Base-by-base conservation (phyloP, 1,140 invertebrate genomes). In the Prorops nasuta region DNA sequence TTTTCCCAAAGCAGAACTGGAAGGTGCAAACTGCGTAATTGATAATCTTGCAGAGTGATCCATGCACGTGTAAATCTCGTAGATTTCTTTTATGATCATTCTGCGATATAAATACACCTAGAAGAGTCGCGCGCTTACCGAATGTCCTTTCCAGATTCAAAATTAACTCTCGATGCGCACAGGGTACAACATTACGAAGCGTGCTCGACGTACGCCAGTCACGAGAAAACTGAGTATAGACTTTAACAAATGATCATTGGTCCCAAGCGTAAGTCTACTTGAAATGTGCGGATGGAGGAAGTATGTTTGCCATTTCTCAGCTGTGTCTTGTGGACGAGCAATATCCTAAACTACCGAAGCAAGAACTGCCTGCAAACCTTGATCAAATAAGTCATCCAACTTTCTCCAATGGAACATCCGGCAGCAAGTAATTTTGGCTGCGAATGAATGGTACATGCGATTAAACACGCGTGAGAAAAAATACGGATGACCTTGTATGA, bases 281-380 rank as follows among this genome's bases (percentile, higher is more conserved):
- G 54, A 55, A 62, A 69, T 66, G 63, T 58, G n/a, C n/a, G 67
- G 57, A 52, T 22, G 39, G 42, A 70, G 55, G 67, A 72, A 71
- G 64, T 71, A 72, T 71, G 68, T 38, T 49, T 20, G 42, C 58
- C 64, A 71, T 72, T 72, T 72, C 70, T 72, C 70, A 72, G 65
- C 44, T 56, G 46, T 45, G 51, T 39, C 44, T 56, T 46, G 52
- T 32, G 49, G 55, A 49, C 58, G 62, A 69, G 66, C 66, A 71
- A 69, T 69, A 63, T 56, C 53, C 41, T 51, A 57, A 57, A 53
- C 61, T 48, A 38, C 32, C 36, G 28, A 37, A 19, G 41, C 60
- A 63, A 63, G 57, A 60, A 67, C 56, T 60, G 56, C 54, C 49
- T 52, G 41, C 52, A 39, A 28, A 36, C 36, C 35, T n/a, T n/a